These are phyloP conservation scores for Octodonta nipae DNA, from an alignment of 2,888 invertebrate genomes.

Conservation along the genomic window DNA sequence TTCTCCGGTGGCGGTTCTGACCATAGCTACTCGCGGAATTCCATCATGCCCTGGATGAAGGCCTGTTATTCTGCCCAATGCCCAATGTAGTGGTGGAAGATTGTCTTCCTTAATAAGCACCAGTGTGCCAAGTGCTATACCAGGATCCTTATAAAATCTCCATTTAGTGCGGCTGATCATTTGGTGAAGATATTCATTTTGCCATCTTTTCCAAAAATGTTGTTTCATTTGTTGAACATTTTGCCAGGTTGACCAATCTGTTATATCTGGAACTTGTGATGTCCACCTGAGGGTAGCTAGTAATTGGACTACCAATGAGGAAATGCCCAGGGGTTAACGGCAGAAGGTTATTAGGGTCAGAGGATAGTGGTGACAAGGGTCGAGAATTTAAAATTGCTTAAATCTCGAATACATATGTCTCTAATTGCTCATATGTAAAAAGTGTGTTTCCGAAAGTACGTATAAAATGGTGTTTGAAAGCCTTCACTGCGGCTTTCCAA, in stretches of 20 bases:
- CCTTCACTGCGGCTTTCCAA: slow-evolving; percentile 20
- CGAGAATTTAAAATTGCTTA: too few species aligned
- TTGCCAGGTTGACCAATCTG: slow-evolving; percentile 15
- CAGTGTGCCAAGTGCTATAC: neutral
- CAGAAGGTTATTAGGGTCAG: too few species aligned
- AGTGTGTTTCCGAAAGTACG: neutral
- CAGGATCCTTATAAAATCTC: too few species aligned
- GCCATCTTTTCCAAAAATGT: slow-evolving; percentile 14
- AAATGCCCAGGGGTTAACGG: too few species aligned
- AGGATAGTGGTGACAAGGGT: too few species aligned
- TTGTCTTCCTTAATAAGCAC: slow-evolving; percentile 6
- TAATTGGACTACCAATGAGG: too few species aligned
- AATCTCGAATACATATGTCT: slow-evolving; percentile 5
- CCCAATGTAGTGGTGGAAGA: slow-evolving; percentile 4
- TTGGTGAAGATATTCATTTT: slow-evolving; percentile 7
- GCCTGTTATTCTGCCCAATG: neutral
- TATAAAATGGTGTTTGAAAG: slow-evolving; percentile 4
- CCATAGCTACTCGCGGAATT: slow-evolving; percentile 2
- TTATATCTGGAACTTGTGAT: slow-evolving; percentile 8
- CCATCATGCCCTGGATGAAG: too few species aligned
- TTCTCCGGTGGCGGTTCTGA: too few species aligned
- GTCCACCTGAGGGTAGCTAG: slow-evolving; percentile 13
- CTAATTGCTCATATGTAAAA: too few species aligned
- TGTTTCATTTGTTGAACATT: slow-evolving; percentile 12
- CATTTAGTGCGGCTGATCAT: slow-evolving; percentile 3